Evolutionary conservation across 1,140 invertebrate genomes (phyloP), one percentile per base, ranked within the genome.

Genomic region (Pogonognathellus flavescens): DNA sequence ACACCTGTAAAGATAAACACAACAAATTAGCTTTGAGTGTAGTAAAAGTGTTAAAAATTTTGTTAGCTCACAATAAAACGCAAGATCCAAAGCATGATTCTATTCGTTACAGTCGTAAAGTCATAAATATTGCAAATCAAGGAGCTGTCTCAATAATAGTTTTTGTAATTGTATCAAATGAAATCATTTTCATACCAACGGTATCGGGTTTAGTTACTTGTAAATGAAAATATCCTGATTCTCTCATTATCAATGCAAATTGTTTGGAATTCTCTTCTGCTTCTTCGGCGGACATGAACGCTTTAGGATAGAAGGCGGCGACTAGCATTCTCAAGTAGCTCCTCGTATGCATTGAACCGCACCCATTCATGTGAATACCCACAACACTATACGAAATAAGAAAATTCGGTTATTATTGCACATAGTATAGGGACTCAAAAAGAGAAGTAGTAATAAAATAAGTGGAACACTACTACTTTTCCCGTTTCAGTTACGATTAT

Each of bases 271-370:
- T 0, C 14, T 20, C 25, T n/a, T 59, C 2, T 16, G 7, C 80
- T 20, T 86, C 80, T 9, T 76, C 49, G 2, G 31, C 50, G 10
- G 53, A 18, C 62, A 83, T 70, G 62, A 86, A 82, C 6, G 53
- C 13, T 10, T 70, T 88, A 88, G n/a, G 90, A 70, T 20, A 62
- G 76, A 60, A 87, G 14, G 90, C 80, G 25, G 92, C 94, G 11
- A 95, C 10, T 0, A 94, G 0, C 5, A 90, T 83, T 89, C 93
- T 93, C 0, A 94, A 22, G 0, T 84, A 87, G 14, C 87, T 22
- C 18, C 80, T 82, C 5, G 84, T 84, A 52, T 86, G 88, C 5
- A 84, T 76, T 11, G 81, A 86, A 1, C 86, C 13, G 14, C 89
- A 84, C 88, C 91, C 89, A 76, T 91, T 92, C 53, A 91, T n/a